These are phyloP conservation scores for Plectrocnemia conspersa DNA, from an alignment of 1,140 invertebrate genomes.

Conservation along the genomic window DNA sequence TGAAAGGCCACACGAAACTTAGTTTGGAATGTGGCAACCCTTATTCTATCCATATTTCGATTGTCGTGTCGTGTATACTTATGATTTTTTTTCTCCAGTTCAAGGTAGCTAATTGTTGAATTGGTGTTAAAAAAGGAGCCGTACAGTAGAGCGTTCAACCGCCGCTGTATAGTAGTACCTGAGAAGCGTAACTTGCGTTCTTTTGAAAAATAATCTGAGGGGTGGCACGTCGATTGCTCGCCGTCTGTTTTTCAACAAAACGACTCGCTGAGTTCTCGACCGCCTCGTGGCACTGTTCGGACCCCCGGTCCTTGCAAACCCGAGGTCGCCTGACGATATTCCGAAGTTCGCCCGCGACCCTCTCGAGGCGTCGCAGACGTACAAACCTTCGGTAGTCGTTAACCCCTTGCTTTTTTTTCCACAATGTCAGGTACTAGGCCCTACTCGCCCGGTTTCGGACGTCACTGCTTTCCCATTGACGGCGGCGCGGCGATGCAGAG, in stretches of 20 bases:
- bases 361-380: not conserved
- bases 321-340: slow-evolving; percentile 1
- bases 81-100: too few relatives aligned
- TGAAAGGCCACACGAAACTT: too few relatives aligned
- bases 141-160: slow-evolving; percentile 35
- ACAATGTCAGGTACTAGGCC: slow-evolving; percentile 32
- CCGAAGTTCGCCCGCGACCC: not conserved
- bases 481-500: slow-evolving; percentile 25
- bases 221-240: slow-evolving; percentile 24
- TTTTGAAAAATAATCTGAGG: not conserved
- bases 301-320: not conserved
- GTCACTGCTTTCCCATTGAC: slow-evolving; percentile 5
- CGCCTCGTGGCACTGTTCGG: not conserved
- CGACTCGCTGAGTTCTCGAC: slow-evolving; percentile 20
- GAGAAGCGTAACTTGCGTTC: not conserved
- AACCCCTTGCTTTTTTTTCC: slow-evolving; percentile 23
- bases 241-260: slow-evolving; percentile 35
- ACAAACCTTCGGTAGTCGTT: not conserved
- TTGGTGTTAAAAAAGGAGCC: too few relatives aligned
- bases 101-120: too few relatives aligned
- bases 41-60: too few relatives aligned
- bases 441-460: slow-evolving; percentile 26
- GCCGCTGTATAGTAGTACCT: slow-evolving; percentile 30
- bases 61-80: too few relatives aligned
- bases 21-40: too few relatives aligned